phyloP scores from a whole-genome alignment of 1,140 invertebrate species.

The Zaprionus inermis region DNA sequence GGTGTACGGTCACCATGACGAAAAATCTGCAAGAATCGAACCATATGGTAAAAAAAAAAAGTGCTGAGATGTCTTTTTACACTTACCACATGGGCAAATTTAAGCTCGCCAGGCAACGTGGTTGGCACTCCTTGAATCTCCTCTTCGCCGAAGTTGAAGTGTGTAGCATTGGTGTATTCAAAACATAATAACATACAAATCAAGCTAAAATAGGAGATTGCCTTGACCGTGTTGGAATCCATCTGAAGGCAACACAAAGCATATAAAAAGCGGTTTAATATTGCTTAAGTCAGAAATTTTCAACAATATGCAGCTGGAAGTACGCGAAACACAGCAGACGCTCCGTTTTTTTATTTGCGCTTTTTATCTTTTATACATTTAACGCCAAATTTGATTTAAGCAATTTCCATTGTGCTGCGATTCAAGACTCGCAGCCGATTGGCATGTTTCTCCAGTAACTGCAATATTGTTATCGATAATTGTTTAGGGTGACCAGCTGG shows the following conservation, averaged over 20 bases:
- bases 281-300: neutral
- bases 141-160: constrained; percentile 14
- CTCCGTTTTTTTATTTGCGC: neutral
- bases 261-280: neutral
- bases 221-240: constrained; percentile 40
- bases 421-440: neutral
- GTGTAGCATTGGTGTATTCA: constrained; percentile 19
- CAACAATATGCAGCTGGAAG: neutral
- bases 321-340: neutral
- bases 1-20: constrained; percentile 94
- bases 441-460: neutral
- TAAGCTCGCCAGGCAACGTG: constrained; percentile 64
- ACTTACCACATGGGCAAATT: constrained; percentile 83
- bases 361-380: constrained; percentile 48
- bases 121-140: constrained; percentile 10
- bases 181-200: constrained; percentile 50
- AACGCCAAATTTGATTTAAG: constrained; percentile 8
- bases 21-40: constrained; percentile 85
- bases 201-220: constrained; percentile 33
- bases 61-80: neutral
- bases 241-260: constrained; percentile 30
- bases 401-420: constrained; percentile 27
- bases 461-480: neutral
- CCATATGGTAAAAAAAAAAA: constrained; percentile 24
- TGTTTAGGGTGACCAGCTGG: neutral